Evolutionary conservation across 2,113 vertebrate genomes (phyloP).

Genomic region (Benitochromis conjunctus): DNA sequence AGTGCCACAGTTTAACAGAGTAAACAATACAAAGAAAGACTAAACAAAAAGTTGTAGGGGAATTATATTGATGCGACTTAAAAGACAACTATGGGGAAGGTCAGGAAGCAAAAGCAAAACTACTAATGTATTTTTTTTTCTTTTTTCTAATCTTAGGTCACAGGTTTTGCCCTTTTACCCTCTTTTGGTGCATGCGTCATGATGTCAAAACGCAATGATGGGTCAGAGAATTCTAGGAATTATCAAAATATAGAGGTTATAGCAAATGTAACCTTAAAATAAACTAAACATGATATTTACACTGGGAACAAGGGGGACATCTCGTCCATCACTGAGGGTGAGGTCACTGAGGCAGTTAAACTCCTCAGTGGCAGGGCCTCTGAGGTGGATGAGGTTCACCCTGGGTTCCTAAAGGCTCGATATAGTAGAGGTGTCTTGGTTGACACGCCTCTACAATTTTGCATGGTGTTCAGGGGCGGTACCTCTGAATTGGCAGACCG

Average conservation of each 20-base stretch:
- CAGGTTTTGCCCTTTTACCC: neutral
- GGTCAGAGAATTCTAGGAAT: slow-evolving; percentile 15
- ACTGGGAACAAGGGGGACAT: neutral
- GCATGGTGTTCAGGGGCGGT: too few species aligned
- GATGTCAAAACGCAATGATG: neutral
- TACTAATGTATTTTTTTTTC: neutral
- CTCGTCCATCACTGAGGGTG: neutral
- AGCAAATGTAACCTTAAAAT: neutral
- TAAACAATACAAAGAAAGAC: neutral
- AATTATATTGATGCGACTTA: neutral
- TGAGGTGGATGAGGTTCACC: neutral
- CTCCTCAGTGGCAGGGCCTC: neutral
- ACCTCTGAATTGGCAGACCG: too few species aligned
- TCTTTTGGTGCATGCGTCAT: neutral
- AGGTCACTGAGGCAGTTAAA: neutral
- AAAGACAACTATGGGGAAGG: neutral
- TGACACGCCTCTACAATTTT: too few species aligned
- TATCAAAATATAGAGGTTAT: neutral
- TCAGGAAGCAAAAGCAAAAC: neutral
- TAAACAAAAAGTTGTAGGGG: neutral
- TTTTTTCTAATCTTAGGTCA: neutral
- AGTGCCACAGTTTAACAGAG: neutral
- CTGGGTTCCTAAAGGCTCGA: too few species aligned
- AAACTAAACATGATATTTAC: neutral
- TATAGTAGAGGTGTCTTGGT: too few species aligned